These are phyloP conservation scores for Arbacia lixula DNA, from an alignment of 53 echinoderm and acorn worm species.

Conservation along the genomic window DNA sequence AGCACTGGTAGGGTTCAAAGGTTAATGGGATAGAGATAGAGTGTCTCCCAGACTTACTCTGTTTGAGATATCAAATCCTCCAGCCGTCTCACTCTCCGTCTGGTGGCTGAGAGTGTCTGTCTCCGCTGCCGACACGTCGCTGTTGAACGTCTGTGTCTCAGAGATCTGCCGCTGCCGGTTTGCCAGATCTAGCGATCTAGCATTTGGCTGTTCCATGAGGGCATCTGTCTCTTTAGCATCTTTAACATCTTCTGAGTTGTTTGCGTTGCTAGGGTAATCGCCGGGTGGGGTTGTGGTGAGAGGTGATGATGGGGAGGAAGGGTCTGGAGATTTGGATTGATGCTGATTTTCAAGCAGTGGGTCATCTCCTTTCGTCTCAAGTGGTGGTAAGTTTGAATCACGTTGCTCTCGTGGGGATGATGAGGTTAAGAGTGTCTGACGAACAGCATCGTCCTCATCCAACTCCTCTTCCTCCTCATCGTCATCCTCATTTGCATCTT, in stretches of 20 bases:
- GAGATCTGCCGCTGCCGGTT: conserved; percentile 74
- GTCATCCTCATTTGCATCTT: conserved; percentile 49
- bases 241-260: conserved; percentile 39
- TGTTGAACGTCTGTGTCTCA: conserved; percentile 79
- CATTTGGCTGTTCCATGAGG: conserved; percentile 39
- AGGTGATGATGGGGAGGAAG: background rate
- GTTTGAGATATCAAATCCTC: conserved; percentile 95
- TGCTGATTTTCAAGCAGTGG: background rate
- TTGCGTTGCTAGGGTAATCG: background rate
- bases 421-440: conserved; percentile 21
- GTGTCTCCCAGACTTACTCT: conserved; percentile 71
- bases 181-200: conserved; percentile 36
- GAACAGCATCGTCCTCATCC: conserved; percentile 14
- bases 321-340: background rate
- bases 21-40: too few relatives aligned
- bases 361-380: background rate
- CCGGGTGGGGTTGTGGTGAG: background rate
- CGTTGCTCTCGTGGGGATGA: background rate
- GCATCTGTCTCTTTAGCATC: conserved; percentile 40
- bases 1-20: too few relatives aligned
- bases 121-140: conserved; percentile 76
- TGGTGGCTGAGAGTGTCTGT: conserved; percentile 71
- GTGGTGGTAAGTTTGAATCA: too few relatives aligned
- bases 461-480: conserved; percentile 20
- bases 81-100: conserved; percentile 91